Percentiles rank a stretch among this genome's conserved stretches.
These are phyloP conservation scores for Hybognathus amarus DNA, from an alignment of 2,797 vertebrate species.

Conservation along the genomic window DNA sequence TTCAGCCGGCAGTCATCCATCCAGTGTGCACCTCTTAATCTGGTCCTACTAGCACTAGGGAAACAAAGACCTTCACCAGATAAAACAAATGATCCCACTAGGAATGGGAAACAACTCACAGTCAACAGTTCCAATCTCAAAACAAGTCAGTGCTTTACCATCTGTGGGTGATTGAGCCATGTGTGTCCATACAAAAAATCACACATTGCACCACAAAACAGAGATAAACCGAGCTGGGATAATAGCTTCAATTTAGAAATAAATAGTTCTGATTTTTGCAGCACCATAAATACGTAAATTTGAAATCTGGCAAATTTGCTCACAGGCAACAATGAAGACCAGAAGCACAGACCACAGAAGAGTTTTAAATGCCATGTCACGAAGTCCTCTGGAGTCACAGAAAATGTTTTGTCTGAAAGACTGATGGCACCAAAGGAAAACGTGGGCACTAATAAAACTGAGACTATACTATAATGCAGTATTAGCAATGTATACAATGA, in stretches of 20 bases:
- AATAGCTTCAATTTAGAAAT: neutral
- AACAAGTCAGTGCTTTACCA: conserved; percentile 45
- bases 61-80: conserved; percentile 82
- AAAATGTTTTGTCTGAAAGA: neutral
- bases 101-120: conserved; percentile 77
- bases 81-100: conserved; percentile 80
- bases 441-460: neutral
- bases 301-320: neutral
- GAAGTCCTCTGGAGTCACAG: too few species aligned
- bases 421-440: neutral
- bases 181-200: neutral
- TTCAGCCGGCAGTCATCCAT: conserved; percentile 76
- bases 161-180: conserved; percentile 26
- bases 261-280: neutral
- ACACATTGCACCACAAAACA: neutral
- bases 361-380: neutral
- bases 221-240: neutral
- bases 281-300: neutral
- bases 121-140: conserved; percentile 57
- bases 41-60: conserved; percentile 73
- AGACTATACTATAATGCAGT: neutral
- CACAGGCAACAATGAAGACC: too few species aligned
- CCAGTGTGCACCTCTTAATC: conserved; percentile 81
- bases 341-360: neutral
- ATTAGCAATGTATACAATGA: neutral